Base-by-base conservation (phyloP, 2,888 invertebrate genomes). In the Scaptomyza parva region DNA sequence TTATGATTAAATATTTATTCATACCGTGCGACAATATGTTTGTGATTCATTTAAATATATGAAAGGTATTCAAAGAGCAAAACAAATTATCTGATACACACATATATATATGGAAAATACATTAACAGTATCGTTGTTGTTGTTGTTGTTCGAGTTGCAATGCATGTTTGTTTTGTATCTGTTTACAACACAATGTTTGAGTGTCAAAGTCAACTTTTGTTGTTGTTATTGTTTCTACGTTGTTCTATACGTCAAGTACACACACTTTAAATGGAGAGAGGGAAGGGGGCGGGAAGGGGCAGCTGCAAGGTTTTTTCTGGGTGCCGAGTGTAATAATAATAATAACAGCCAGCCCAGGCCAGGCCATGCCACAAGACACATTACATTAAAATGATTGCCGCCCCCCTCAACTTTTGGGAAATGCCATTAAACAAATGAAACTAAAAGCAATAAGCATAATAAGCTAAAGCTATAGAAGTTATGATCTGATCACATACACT, bases 361-460 rank as follows among this genome's bases (percentile, higher is more conserved):
- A n/a, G n/a, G n/a, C n/a, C 60, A 48, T 28, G 72, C 67, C 57
- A 47, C 33, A 43, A 28, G 11, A 14, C 5, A 18, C 45, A 30
- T 47, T 18, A 68, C 77, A 68, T 71, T 68, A 78, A 73, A 76
- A 70, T 70, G 47, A 78, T 63, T 82, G 73, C 59, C 62, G 44
- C 43, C 20, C 30, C 20, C 24, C 7, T 7, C 43, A 24, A 24
- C 61, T 35, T 40, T 30, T 45, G 65, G 41, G 47, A 55, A 62
- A 60, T 71, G 52, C 68, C 86, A 85, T 85, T 85, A 82, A 82
- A 82, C 75, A 85, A 85, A 82, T 85, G 71, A 85, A 85, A 79
- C 82, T 71, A 67, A 71, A 79, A 70, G 83, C 79, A 78, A 85
- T 81, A 84, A 74, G 61, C 79, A 81, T 81, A 78, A 84, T 78